Evolutionary conservation across 2,113 vertebrate species (phyloP).

Genomic region (Trichechus manatus): DNA sequence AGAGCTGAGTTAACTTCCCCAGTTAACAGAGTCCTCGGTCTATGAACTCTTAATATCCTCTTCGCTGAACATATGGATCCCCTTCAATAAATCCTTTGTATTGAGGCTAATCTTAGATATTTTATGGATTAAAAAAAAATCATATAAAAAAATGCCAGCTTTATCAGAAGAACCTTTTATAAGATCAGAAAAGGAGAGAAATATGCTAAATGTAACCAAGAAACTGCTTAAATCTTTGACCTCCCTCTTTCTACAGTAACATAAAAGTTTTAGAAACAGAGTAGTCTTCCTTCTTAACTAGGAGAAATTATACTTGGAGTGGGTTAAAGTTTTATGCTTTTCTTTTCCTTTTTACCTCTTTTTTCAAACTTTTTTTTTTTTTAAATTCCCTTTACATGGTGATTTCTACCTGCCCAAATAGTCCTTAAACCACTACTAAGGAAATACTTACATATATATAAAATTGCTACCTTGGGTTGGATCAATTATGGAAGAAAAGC

Average conservation of each 20-base stretch:
- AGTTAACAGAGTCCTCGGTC: neutral
- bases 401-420: conserved; percentile 67
- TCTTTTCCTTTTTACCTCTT: conserved; percentile 45
- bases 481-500: conserved; percentile 80
- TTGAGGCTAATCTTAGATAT: neutral
- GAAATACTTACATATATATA: conserved; percentile 75
- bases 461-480: conserved; percentile 74
- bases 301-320: conserved; percentile 41
- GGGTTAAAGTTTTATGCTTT: conserved; percentile 5
- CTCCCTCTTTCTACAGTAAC: neutral
- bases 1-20: neutral
- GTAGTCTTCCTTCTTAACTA: conserved; percentile 47
- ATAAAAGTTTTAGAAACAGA: conserved; percentile 21
- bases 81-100: neutral
- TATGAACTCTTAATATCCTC: neutral
- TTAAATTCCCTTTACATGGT: conserved; percentile 58
- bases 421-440: conserved; percentile 70
- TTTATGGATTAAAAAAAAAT: neutral
- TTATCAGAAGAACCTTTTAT: conserved; percentile 29
- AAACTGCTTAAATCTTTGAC: neutral
- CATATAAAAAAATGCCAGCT: neutral
- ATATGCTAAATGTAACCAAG: neutral
- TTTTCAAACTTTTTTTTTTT: neutral
- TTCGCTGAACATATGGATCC: neutral
- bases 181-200: conserved; percentile 21